These are phyloP conservation scores for Drosophila setifemur DNA, from an alignment of 1,140 invertebrate species.

Conservation along the genomic window DNA sequence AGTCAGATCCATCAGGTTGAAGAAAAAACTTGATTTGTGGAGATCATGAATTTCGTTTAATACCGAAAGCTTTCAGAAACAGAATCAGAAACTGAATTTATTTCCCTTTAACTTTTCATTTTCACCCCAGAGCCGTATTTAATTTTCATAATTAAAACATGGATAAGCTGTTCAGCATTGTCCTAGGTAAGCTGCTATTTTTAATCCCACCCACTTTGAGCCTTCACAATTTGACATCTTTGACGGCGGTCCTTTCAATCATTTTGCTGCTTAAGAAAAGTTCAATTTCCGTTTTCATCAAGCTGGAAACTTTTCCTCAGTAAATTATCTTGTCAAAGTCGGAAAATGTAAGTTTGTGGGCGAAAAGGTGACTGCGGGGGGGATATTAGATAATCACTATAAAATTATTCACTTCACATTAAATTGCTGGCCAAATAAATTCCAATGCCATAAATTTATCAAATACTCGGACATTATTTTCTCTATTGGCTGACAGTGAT, in stretches of 20 bases:
- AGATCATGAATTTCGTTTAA: constrained; percentile 2
- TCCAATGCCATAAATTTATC: not conserved
- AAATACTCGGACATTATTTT: constrained; percentile 5
- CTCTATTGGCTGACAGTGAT: constrained; percentile 12
- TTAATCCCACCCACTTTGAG: not conserved
- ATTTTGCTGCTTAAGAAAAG: not conserved
- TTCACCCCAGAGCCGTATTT: not conserved
- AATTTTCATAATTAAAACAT: not conserved
- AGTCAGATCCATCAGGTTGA: not conserved
- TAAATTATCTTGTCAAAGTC: not conserved
- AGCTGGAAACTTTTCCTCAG: not conserved
- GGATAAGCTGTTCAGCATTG: not conserved
- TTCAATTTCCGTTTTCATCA: not conserved
- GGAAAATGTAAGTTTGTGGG: no score
- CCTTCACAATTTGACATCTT: not conserved
- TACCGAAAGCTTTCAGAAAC: not conserved
- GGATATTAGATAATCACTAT: not conserved
- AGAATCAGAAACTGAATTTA: not conserved
- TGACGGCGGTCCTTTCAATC: not conserved
- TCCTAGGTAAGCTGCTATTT: not conserved
- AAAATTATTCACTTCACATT: not conserved
- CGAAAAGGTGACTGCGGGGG: no score
- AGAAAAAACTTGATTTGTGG: constrained; percentile 17
- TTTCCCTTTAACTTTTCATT: not conserved
- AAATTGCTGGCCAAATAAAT: not conserved